Conservation (phyloP, 2,113 vertebrate genomes). For the Microcebus ravelobensis region DNA sequence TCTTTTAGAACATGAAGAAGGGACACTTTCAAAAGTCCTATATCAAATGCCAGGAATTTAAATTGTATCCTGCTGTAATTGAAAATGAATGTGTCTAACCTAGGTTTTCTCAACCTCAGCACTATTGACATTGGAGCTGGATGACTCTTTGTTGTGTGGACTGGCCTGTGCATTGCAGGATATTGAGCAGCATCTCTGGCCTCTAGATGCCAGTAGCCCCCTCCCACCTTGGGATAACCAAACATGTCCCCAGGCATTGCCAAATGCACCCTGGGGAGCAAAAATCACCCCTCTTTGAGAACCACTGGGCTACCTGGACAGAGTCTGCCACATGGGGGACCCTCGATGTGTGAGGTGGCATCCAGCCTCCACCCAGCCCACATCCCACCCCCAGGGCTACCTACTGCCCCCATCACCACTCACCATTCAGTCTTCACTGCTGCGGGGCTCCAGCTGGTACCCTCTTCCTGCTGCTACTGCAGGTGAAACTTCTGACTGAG, state of each 20-base stretch:
- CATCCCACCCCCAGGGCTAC: accelerated
- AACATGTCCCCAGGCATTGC: not conserved
- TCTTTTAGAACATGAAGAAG: not conserved
- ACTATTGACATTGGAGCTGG: not conserved
- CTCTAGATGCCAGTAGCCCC: not conserved
- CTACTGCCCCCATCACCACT: not conserved
- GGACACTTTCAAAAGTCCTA: not conserved
- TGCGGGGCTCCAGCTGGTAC: not conserved
- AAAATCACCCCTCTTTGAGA: not conserved
- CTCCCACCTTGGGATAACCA: not conserved
- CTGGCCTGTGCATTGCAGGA: not conserved
- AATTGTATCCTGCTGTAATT: not conserved
- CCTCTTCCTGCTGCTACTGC: not conserved
- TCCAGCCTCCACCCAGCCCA: accelerated
- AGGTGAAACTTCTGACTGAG: not conserved
- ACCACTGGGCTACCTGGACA: not conserved
- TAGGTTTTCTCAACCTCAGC: not conserved
- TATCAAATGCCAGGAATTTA: not conserved
- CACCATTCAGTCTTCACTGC: not conserved
- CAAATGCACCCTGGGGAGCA: not conserved
- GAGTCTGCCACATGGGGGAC: accelerated
- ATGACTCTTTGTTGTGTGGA: not conserved
- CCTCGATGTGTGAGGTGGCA: not conserved
- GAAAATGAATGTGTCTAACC: not conserved
- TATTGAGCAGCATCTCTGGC: not conserved